Base-by-base conservation (phyloP, 1,140 invertebrate genomes). In the Stegodyphus dumicola region DNA sequence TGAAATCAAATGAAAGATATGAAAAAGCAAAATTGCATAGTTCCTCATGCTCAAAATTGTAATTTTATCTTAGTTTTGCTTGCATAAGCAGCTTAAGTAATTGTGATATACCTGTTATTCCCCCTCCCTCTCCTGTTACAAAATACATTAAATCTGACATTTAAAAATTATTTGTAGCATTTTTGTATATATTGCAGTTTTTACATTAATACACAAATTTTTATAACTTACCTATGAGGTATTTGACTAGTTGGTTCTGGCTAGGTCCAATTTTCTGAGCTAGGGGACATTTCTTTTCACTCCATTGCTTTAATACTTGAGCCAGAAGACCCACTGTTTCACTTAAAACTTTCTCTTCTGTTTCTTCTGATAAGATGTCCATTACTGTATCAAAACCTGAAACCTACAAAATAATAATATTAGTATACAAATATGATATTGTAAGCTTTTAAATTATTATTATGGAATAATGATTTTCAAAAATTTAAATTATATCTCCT, bases 221-320 rank as follows among this genome's bases (percentile, higher is more conserved):
- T 33, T 33, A 5, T 2, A 53, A 77, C 84, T 78, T 73, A 86
- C 84, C 84, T 73, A 49, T 73, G 18, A 86, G 66, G 49, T 65
- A 13, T 11, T 86, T 65, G 17, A 78, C 69, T 13, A 86, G 13
- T 9, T n/a, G 53, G 4, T 60, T 56, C 13, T 76, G 6, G 18
- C 77, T 56, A 53, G 67, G 71, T n/a, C 74, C 81, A 56, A 85
- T 76, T 70, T 85, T 85, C 17, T 67, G 52, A 65, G 54, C 60
- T 13, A 85, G 17, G 2, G 73, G 69, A 7, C 49, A 85, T 53
- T 77, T 77, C 7, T 75, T 76, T 77, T 85, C 81, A 56, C 56
- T 85, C 81, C 81, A 85, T 70, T 85, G 81, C 51, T 85, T 85
- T 17, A 85, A 52, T 67, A 85, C 51, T 49, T 85, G 81, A 17